These are phyloP conservation scores for Strigamia transsilvanica DNA, from an alignment of 2,888 invertebrate genomes.

Conservation along the genomic window DNA sequence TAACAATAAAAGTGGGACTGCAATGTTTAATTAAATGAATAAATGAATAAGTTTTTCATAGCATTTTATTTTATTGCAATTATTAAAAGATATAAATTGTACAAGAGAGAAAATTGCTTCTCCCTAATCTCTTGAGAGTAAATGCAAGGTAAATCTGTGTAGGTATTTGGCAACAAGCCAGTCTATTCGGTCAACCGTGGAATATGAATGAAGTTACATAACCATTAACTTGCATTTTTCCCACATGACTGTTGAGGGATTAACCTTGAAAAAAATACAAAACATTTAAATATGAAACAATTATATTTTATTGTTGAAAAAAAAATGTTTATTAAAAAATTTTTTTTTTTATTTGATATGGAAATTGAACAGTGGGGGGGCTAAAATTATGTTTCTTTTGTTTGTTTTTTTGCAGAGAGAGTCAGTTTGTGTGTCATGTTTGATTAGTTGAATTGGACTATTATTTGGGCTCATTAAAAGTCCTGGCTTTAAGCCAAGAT, in stretches of 20 bases:
- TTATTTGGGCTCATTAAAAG: neutral
- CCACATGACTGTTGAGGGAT: neutral
- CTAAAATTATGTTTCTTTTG: neutral
- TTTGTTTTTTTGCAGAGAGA: neutral
- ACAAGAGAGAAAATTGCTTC: neutral
- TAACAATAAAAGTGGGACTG: neutral
- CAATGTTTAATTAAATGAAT: conserved; percentile 6
- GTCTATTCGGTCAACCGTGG: neutral
- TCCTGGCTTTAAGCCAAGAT: neutral
- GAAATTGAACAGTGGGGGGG: neutral
- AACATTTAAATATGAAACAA: neutral
- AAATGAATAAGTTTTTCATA: neutral
- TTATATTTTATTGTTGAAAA: neutral
- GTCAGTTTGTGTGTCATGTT: neutral
- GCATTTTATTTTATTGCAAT: neutral
- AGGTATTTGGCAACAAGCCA: conserved; percentile 13
- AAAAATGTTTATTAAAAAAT: too few relatives aligned
- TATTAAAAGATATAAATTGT: neutral
- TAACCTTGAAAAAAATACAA: neutral
- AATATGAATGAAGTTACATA: conserved; percentile 27
- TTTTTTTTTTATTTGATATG: neutral
- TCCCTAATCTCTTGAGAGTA: neutral
- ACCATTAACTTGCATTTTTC: conserved; percentile 13
- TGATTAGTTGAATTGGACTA: neutral
- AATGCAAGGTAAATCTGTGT: conserved; percentile 31